phyloP scores from a whole-genome alignment of 2,797 vertebrate genomes.

The Pipistrellus pygmaeus region DNA sequence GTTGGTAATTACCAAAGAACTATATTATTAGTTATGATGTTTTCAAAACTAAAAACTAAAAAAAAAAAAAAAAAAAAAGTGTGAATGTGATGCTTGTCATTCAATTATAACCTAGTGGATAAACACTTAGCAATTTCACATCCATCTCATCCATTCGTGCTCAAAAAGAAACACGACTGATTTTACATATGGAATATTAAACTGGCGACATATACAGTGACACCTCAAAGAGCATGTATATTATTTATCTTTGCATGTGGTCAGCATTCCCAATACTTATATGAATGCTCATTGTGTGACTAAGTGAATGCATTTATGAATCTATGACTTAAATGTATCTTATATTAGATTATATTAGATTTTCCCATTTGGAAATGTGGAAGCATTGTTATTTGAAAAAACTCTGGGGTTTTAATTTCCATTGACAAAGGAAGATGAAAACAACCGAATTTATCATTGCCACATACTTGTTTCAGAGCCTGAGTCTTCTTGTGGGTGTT shows the following conservation, averaged over 20 bases:
- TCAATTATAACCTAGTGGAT: neutral
- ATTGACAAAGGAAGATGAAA: conserved; percentile 46
- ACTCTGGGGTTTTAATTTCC: conserved; percentile 42
- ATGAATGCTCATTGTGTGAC: neutral
- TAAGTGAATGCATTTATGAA: neutral
- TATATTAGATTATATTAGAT: conserved; percentile 24
- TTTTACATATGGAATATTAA: neutral
- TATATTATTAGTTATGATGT: neutral
- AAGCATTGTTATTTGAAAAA: conserved; percentile 47
- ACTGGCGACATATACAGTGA: neutral
- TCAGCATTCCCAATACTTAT: neutral
- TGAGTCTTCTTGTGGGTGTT: neutral
- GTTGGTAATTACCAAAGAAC: neutral
- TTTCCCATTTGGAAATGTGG: conserved; percentile 15
- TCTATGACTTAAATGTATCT: conserved; percentile 16
- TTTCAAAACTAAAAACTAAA: neutral
- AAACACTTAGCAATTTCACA: neutral
- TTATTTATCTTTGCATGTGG: conserved; percentile 27
- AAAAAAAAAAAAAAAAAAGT: neutral
- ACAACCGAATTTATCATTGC: neutral
- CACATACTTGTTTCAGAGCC: neutral
- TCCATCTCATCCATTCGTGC: neutral
- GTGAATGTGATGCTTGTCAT: neutral
- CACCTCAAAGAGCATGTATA: neutral
- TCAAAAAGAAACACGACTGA: neutral